Conservation (phyloP, 1,140 invertebrate species). For the Bombus pascuorum region DNA sequence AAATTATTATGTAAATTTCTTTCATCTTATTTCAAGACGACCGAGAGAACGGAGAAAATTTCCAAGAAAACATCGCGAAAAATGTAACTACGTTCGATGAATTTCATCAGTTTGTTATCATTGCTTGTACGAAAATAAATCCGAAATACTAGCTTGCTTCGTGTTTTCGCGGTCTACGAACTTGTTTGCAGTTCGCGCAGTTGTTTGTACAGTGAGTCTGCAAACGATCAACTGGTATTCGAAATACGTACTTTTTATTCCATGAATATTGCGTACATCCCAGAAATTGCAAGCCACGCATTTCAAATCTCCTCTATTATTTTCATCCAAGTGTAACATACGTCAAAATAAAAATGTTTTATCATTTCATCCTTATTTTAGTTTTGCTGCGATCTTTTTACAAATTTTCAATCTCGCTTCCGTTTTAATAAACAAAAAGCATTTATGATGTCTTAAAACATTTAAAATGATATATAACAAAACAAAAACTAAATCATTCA, state of each 20-base stretch:
- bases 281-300: neutral
- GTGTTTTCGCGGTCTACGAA: neutral
- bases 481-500: too few species aligned
- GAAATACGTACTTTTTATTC: constrained; percentile 8
- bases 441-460: too few species aligned
- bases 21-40: neutral
- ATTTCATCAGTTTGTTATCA: neutral
- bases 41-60: neutral
- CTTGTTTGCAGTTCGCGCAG: neutral
- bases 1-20: neutral
- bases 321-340: neutral
- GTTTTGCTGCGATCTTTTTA: too few species aligned
- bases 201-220: neutral
- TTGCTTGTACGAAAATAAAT: neutral
- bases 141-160: neutral
- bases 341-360: neutral
- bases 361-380: neutral
- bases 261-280: neutral
- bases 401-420: too few species aligned
- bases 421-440: too few species aligned
- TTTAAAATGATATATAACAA: too few species aligned
- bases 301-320: neutral
- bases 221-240: neutral
- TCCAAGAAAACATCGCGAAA: neutral
- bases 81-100: neutral